Conservation (phyloP, 2,113 vertebrate genomes). For the Podiceps cristatus region DNA sequence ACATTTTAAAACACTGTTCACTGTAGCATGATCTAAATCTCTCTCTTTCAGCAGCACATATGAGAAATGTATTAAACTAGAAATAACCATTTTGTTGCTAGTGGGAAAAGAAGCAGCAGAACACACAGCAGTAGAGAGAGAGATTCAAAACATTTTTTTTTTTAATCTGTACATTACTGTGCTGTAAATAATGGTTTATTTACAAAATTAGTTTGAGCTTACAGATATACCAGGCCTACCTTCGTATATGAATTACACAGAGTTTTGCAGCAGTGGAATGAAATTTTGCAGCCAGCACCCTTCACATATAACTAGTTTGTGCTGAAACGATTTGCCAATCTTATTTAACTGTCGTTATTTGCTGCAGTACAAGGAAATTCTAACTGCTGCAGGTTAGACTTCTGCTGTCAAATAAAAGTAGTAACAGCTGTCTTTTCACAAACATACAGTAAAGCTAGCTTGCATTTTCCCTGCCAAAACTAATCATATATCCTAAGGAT, state of each 20-base stretch:
- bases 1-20: constrained; percentile 5
- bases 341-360: neutral
- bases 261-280: neutral
- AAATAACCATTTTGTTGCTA: neutral
- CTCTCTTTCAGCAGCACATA: neutral
- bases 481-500: neutral
- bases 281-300: neutral
- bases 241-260: neutral
- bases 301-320: neutral
- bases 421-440: neutral
- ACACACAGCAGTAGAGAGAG: neutral
- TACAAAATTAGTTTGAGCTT: neutral
- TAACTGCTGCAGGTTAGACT: neutral
- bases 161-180: neutral
- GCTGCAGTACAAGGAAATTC: neutral
- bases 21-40: neutral
- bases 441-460: neutral
- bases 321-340: neutral
- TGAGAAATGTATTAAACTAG: neutral
- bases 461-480: neutral
- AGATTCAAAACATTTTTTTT: neutral
- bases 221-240: neutral
- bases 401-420: neutral
- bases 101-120: neutral
- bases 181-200: neutral